Evolutionary conservation across 2,888 invertebrate genomes (phyloP).

Genomic region (Lycia hirtaria): DNA sequence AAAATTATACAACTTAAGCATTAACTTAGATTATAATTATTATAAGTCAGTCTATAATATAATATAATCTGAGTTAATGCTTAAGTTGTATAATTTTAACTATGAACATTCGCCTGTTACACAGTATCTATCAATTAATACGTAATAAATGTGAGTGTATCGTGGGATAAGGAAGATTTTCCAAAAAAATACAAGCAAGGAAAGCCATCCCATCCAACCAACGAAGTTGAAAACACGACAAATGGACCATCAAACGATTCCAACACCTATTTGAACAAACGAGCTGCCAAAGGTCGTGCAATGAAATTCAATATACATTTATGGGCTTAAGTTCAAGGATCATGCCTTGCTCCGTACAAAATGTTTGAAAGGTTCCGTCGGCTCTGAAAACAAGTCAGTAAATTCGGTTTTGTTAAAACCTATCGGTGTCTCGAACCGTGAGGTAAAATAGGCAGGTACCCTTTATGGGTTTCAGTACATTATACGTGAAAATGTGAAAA

Average conservation of each 20-base stretch:
- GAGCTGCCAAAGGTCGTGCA: conserved; percentile 14
- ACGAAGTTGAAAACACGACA: conserved; percentile 8
- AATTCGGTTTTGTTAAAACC: conserved; percentile 8
- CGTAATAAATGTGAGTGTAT: too few relatives aligned
- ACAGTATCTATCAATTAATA: too few relatives aligned
- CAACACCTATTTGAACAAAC: conserved; percentile 13
- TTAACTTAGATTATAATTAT: too few relatives aligned
- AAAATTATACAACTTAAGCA: too few relatives aligned
- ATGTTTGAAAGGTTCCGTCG: conserved; percentile 7
- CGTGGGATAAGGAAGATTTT: background rate
- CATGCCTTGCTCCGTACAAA: background rate
- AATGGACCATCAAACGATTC: conserved; percentile 9
- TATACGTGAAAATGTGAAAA: background rate
- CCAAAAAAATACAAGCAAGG: background rate
- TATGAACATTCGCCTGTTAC: too few relatives aligned
- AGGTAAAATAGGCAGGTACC: background rate
- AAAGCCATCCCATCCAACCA: background rate
- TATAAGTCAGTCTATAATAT: too few relatives aligned
- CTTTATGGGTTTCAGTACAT: background rate
- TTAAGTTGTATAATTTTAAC: too few relatives aligned
- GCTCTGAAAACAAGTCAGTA: conserved; percentile 5
- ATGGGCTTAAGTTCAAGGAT: conserved; percentile 20
- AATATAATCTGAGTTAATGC: too few relatives aligned
- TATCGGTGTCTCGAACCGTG: background rate
- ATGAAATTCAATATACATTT: conserved; percentile 31